A percentile compares a stretch with the other conserved stretches of the same genome.
phyloP scores from a whole-genome alignment of 2,113 vertebrate species.

The Xiphophorus couchianus region DNA sequence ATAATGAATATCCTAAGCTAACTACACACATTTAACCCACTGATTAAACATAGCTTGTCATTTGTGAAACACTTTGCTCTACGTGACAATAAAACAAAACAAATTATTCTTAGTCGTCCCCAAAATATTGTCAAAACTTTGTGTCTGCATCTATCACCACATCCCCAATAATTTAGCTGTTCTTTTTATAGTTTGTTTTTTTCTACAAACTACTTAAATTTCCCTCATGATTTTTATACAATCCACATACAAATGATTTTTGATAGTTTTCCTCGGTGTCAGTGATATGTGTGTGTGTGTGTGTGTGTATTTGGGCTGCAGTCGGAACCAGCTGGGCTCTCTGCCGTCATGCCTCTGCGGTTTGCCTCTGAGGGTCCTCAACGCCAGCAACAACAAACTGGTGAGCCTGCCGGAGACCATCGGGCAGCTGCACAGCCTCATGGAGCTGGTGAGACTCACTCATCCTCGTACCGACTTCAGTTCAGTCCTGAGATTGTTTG shows the following conservation, averaged over 20 bases:
- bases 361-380: conserved; percentile 94
- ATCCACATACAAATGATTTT: not conserved
- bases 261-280: not conserved
- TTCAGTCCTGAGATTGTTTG: not conserved
- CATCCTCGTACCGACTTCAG: not conserved
- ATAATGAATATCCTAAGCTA: too few species aligned
- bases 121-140: too few species aligned
- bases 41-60: too few species aligned
- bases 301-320: conserved; percentile 66
- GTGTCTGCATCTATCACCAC: too few species aligned
- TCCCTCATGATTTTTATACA: not conserved
- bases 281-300: conserved; percentile 11
- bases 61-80: too few species aligned
- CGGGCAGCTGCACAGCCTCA: conserved; percentile 89
- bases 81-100: too few species aligned
- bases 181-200: too few species aligned
- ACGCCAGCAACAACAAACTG: conserved; percentile 98
- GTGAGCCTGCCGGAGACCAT: conserved; percentile 91
- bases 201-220: not conserved
- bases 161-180: too few species aligned
- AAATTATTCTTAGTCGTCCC: too few species aligned
- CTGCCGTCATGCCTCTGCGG: conserved; percentile 92
- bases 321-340: conserved; percentile 92
- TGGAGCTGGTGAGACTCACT: conserved; percentile 88
- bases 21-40: too few species aligned